Evolutionary conservation across 2,797 vertebrate genomes (phyloP).

Genomic region (Paramormyrops hopkinsi): DNA sequence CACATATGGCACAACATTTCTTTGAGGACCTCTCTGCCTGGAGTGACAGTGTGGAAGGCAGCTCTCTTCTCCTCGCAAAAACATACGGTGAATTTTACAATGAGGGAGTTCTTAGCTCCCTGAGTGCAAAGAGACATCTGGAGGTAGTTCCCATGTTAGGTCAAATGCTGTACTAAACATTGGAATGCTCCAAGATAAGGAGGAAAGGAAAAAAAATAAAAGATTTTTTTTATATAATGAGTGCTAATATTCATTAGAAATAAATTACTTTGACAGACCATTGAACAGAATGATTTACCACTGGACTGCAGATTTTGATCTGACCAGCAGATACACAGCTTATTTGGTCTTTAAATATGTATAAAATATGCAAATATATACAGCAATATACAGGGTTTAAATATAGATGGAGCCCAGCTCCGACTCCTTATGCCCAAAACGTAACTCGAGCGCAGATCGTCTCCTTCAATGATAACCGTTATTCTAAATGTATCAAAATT

Average conservation of each 20-base stretch:
- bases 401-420: neutral
- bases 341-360: neutral
- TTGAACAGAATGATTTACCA: neutral
- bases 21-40: neutral
- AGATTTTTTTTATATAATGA: neutral
- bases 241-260: neutral
- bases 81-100: neutral
- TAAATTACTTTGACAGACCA: neutral
- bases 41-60: conserved; percentile 6
- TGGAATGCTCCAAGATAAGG: neutral
- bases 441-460: neutral
- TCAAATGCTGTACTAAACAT: conserved; percentile 3
- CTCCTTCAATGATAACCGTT: neutral
- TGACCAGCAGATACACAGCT: neutral
- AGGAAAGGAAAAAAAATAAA: neutral
- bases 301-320: neutral
- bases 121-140: conserved; percentile 13
- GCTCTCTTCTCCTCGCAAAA: neutral
- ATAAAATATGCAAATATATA: neutral
- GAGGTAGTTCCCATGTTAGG: conserved; percentile 1
- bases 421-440: neutral
- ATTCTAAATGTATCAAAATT: neutral
- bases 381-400: neutral
- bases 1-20: conserved; percentile 21
- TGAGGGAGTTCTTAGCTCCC: neutral